Evolutionary conservation across 92 coral and sea anemone genomes (phyloP), one percentile per base, ranked within the genome.

Genomic region (Phymanthus crucifer): DNA sequence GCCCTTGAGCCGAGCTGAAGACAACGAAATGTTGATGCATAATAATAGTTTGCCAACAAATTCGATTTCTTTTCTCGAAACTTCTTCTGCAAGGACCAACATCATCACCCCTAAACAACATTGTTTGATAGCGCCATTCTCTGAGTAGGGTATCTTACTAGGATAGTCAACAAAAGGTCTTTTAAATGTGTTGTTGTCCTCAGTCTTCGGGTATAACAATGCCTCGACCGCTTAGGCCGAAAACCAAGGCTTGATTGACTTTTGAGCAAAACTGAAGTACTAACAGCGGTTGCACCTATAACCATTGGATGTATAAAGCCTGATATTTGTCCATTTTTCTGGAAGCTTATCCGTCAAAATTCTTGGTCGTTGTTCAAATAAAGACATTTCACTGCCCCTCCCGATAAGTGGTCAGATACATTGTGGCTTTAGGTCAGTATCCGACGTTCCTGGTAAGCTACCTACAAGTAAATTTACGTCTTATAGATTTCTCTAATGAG

Each of bases 1-100:
- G 68, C 32, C 32, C 32, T 34, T 26, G 68, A 29, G 10, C 68
- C 68, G 68, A 61, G 35, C n/a, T n/a, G 11, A 27, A 61, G 68
- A 34, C 68, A n/a, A 29, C 68, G 68, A 61, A 61, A 29, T 61
- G 29, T 29, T 61, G 68, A 27, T 61, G 68, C 29, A 26, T 61
- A 11, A n/a, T 54, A 54, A 61, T 61, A 61, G 68, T 26, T 61
- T 27, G 26, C 68, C 1, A 61, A 11, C 11, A 27, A 29, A 61
- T 61, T 27, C 26, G 14, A 24, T 61, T 54, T 54, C 26, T 61
- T 61, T 61, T 61, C 36, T 61, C 6, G 35, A 29, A 29, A n/a
- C 29, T 27, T 61, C 68, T 61, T 1, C 0, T 29, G 33, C 68
- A 54, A 54, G 64, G 64, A 21, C 68, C 68, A 61, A 61, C n/a